These are phyloP conservation scores for Proales similis DNA, from an alignment of 1,140 invertebrate species.

Conservation along the genomic window DNA sequence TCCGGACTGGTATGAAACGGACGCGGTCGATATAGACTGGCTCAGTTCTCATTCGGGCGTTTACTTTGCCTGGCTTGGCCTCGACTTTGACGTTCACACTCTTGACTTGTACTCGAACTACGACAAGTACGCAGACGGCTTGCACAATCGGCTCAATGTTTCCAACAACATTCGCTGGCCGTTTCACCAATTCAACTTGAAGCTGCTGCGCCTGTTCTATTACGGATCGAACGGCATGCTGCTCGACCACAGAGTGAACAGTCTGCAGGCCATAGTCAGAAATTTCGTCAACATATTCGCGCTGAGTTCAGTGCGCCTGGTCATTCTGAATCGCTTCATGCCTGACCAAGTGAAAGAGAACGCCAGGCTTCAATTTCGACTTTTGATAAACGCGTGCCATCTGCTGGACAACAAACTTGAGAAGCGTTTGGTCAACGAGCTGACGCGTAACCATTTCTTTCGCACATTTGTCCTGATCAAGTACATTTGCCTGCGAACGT, in stretches of 20 bases:
- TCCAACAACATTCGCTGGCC: conserved; percentile 14
- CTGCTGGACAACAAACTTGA: conserved; percentile 23
- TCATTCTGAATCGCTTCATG: conserved; percentile 19
- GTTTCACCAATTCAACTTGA: conserved; percentile 21
- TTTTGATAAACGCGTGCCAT: conserved; percentile 25
- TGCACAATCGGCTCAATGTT: conserved; percentile 11
- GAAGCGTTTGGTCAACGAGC: background rate
- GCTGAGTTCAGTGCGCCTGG: conserved; percentile 9
- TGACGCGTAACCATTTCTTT: conserved; percentile 14
- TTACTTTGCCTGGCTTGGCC: conserved; percentile 27
- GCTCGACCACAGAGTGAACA: conserved; percentile 18
- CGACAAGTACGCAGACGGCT: conserved; percentile 29
- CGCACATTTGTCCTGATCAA: conserved; percentile 23
- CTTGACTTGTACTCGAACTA: conserved; percentile 33
- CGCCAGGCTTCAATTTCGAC: conserved; percentile 14
- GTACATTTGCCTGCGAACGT: conserved; percentile 16
- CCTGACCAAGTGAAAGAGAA: conserved; percentile 5
- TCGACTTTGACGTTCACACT: conserved; percentile 25
- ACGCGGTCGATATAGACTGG: background rate
- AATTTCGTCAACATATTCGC: conserved; percentile 33
- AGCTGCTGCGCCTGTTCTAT: conserved; percentile 28
- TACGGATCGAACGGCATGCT: conserved; percentile 3
- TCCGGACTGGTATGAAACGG: no score
- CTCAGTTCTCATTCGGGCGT: conserved; percentile 14
- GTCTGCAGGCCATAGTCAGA: conserved; percentile 26